Evolutionary conservation across 2,888 invertebrate species (phyloP).

Genomic region (Endotricha flammealis): DNA sequence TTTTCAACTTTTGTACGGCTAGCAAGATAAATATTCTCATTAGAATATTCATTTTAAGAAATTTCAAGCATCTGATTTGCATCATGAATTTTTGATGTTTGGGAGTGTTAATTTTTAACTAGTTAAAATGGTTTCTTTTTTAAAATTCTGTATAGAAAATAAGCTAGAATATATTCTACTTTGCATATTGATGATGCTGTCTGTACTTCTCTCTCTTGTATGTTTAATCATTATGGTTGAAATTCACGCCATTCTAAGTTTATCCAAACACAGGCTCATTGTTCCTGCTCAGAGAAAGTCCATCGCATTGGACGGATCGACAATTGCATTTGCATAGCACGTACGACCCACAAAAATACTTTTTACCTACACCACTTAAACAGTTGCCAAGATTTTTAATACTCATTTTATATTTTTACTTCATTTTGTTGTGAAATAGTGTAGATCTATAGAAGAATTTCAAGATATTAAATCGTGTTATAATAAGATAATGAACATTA

Average conservation of each 20-base stretch:
- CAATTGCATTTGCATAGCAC: conserved; percentile 13
- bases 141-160: not conserved
- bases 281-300: conserved; percentile 19
- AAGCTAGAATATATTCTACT: not conserved
- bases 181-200: conserved; percentile 5
- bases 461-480: too few species aligned
- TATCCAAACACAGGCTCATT: conserved; percentile 11
- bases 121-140: not conserved
- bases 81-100: conserved; percentile 1
- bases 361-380: too few species aligned
- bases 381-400: too few species aligned
- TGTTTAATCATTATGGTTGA: conserved; percentile 5
- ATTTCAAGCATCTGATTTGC: conserved; percentile 2
- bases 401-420: too few species aligned
- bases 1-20: conserved; percentile 40
- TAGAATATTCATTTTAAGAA: conserved; percentile 35
- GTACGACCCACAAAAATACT: not conserved
- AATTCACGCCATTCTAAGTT: conserved; percentile 7
- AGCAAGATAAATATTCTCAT: conserved; percentile 4
- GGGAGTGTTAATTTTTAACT: not conserved
- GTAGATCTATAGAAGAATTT: too few species aligned
- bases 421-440: too few species aligned
- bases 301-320: conserved; percentile 10
- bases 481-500: too few species aligned
- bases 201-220: conserved; percentile 5